Evolutionary conservation across 2,888 invertebrate genomes (phyloP).

Genomic region (Pardosa pseudoannulata): DNA sequence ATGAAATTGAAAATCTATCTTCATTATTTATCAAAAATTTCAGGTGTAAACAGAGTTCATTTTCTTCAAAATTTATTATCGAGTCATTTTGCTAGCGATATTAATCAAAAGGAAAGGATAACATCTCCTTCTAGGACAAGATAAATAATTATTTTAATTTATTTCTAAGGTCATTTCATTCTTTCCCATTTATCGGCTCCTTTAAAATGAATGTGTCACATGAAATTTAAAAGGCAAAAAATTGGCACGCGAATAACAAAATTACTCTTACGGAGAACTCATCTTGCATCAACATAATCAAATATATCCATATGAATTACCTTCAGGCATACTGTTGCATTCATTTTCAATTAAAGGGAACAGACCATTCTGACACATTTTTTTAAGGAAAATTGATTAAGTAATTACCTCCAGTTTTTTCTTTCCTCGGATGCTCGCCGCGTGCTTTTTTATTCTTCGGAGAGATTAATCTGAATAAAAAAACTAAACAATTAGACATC

Average conservation of each 20-base stretch:
- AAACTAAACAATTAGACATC: not conserved
- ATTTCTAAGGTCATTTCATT: no score
- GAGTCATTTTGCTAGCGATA: no score
- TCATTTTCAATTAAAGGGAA: not conserved
- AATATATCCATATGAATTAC: conserved; percentile 5
- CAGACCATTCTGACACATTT: not conserved
- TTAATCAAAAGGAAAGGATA: no score
- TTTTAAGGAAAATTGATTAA: not conserved
- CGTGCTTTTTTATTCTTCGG: not conserved
- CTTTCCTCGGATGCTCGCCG: not conserved
- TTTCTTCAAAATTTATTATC: no score
- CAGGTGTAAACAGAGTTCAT: no score
- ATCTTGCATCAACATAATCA: not conserved
- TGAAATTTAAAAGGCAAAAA: not conserved
- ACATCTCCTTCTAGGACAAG: no score
- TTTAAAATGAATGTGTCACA: no score
- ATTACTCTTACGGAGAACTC: not conserved
- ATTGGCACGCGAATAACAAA: not conserved
- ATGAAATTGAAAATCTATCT: no score
- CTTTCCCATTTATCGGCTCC: no score
- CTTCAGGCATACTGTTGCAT: conserved; percentile 2
- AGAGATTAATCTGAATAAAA: not conserved
- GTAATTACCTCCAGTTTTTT: not conserved
- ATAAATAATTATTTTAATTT: no score
- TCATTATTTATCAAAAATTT: no score